Percentiles rank a stretch among this genome's conserved stretches.
phyloP scores from a whole-genome alignment of 2,888 invertebrate species.

The Beris morrisii region DNA sequence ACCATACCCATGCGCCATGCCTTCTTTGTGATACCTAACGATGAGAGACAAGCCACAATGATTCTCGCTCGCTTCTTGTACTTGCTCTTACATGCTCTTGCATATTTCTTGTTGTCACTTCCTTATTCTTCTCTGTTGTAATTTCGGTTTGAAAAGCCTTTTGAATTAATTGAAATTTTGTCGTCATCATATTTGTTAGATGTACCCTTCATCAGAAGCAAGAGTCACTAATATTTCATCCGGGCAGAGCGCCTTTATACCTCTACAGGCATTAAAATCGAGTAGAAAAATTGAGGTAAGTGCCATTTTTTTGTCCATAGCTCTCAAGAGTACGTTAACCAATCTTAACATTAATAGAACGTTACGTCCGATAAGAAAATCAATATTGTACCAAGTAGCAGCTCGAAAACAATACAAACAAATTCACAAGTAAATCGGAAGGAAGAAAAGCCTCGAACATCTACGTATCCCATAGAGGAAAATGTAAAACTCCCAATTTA shows the following conservation, averaged over 20 bases:
- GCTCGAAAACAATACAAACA: background rate
- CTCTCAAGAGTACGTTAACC: background rate
- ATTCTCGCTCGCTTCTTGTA: too few relatives aligned
- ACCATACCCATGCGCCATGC: too few relatives aligned
- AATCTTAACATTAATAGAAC: background rate
- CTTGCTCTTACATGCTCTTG: too few relatives aligned
- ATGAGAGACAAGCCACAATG: too few relatives aligned
- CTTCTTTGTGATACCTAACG: too few relatives aligned
- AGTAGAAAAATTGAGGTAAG: constrained; percentile 15
- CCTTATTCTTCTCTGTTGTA: too few relatives aligned
- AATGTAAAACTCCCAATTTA: constrained; percentile 4
- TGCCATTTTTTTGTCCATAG: background rate
- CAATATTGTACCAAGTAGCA: background rate
- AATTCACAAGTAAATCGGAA: background rate
- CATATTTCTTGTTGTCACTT: too few relatives aligned
- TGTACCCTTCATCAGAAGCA: constrained; percentile 9
- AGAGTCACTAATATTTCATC: constrained; percentile 26
- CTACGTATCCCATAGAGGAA: background rate
- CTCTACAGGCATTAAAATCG: constrained; percentile 59
- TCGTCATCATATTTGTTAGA: background rate
- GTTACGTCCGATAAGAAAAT: background rate
- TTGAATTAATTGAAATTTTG: background rate
- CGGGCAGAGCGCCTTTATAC: constrained; percentile 58
- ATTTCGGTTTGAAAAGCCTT: too few relatives aligned
- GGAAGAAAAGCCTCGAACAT: background rate